Conservation (phyloP, 2,888 invertebrate genomes). For the Drosophila demipolita region DNA sequence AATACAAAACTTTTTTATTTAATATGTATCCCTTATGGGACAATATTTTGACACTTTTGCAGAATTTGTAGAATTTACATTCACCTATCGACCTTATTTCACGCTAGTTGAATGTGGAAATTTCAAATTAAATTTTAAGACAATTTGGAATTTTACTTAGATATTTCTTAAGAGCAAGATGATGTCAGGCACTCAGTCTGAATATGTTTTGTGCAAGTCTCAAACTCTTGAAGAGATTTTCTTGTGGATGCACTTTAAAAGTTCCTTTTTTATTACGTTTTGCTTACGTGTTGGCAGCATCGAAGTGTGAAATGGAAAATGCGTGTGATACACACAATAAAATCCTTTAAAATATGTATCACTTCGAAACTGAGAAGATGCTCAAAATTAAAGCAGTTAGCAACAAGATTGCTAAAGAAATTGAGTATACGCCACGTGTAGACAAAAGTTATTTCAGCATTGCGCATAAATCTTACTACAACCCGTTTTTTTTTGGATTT, state of each 20-base stretch:
- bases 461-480: neutral
- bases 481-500: neutral
- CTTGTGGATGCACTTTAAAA: neutral
- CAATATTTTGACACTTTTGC: neutral
- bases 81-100: neutral
- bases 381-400: neutral
- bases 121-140: neutral
- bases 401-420: neutral
- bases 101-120: no score
- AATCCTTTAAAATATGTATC: constrained; percentile 33
- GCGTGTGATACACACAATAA: constrained; percentile 50
- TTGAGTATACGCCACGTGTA: constrained; percentile 8
- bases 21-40: neutral
- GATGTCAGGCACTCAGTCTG: constrained; percentile 27
- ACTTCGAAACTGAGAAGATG: neutral
- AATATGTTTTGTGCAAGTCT: neutral
- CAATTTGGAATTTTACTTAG: neutral
- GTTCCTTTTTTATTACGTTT: neutral
- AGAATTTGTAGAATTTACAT: neutral
- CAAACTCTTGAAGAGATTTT: neutral
- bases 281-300: constrained; percentile 30
- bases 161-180: constrained; percentile 15
- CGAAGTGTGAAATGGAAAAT: constrained; percentile 69
- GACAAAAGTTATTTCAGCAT: neutral
- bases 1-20: fast-evolving